phyloP scores from a whole-genome alignment of 2,888 invertebrate species.

The Tinea pellionella region DNA sequence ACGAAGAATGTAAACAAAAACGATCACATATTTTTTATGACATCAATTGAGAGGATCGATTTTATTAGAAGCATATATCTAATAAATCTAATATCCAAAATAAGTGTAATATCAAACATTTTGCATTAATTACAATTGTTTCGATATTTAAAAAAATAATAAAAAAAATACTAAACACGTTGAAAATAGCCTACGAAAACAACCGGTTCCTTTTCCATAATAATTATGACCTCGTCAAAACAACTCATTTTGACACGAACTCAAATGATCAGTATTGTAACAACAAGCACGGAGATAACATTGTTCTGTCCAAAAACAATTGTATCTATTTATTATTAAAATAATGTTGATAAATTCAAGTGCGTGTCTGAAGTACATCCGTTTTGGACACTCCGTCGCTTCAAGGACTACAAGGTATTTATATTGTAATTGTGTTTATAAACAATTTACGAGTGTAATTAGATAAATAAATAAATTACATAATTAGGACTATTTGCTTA shows the following conservation, averaged over 20 bases:
- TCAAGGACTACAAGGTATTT: not conserved
- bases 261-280: not conserved
- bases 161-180: too few relatives aligned
- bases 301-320: not conserved
- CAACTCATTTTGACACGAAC: not conserved
- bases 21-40: too few relatives aligned
- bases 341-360: constrained; percentile 1
- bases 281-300: not conserved
- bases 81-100: too few relatives aligned
- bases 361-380: not conserved
- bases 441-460: not conserved
- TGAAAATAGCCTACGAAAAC: not conserved
- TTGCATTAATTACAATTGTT: too few relatives aligned
- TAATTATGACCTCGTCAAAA: constrained; percentile 5
- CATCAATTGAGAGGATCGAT: too few relatives aligned
- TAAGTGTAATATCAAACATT: too few relatives aligned
- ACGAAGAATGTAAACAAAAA: too few relatives aligned
- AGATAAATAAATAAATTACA: too few relatives aligned
- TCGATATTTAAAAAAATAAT: too few relatives aligned
- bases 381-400: not conserved
- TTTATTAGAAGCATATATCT: too few relatives aligned
- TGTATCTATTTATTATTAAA: not conserved
- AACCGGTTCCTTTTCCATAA: not conserved
- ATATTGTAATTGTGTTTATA: not conserved
- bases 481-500: too few relatives aligned